A percentile compares a stretch with the other conserved stretches of the same genome.
These are phyloP conservation scores for Drosophila pseudoobscura DNA, from an alignment of 1,140 invertebrate species.

Conservation along the genomic window DNA sequence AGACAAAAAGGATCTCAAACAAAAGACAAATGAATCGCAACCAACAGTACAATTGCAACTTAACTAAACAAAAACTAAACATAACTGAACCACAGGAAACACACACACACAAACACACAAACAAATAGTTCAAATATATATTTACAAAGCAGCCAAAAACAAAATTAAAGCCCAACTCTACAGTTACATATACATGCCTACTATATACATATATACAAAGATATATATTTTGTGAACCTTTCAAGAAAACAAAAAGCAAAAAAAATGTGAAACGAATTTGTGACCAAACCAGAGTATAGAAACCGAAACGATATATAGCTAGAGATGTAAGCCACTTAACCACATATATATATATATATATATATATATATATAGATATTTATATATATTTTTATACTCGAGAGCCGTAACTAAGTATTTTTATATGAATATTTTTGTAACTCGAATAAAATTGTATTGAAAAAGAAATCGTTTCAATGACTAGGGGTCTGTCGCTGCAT, in stretches of 20 bases:
- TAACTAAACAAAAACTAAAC: slow-evolving; percentile 29
- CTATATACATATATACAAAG: slow-evolving; percentile 19
- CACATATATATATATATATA: not conserved
- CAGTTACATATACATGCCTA: slow-evolving; percentile 24
- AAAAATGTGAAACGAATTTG: slow-evolving; percentile 51
- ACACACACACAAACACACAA: slow-evolving; percentile 11
- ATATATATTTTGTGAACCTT: slow-evolving; percentile 33
- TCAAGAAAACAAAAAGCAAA: slow-evolving; percentile 12
- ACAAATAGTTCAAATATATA: slow-evolving; percentile 72
- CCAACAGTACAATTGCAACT: slow-evolving; percentile 70
- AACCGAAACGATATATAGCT: slow-evolving; percentile 33
- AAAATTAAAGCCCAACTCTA: slow-evolving; percentile 10
- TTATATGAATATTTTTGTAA: slow-evolving; percentile 76
- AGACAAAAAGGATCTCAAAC: slow-evolving; percentile 60
- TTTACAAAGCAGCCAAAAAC: slow-evolving; percentile 53
- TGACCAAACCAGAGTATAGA: slow-evolving; percentile 28
- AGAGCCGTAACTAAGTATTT: slow-evolving; percentile 70
- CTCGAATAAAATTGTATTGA: slow-evolving; percentile 69
- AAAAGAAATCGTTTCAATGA: slow-evolving; percentile 58
- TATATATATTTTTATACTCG: slow-evolving; percentile 61
- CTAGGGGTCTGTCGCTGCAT: not conserved
- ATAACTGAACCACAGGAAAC: slow-evolving; percentile 39
- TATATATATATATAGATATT: too few species aligned
- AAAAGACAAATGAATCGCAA: slow-evolving; percentile 69
- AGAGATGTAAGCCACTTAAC: slow-evolving; percentile 30